phyloP scores from a whole-genome alignment of 1,140 invertebrate genomes.

The Odontomachus brunneus region DNA sequence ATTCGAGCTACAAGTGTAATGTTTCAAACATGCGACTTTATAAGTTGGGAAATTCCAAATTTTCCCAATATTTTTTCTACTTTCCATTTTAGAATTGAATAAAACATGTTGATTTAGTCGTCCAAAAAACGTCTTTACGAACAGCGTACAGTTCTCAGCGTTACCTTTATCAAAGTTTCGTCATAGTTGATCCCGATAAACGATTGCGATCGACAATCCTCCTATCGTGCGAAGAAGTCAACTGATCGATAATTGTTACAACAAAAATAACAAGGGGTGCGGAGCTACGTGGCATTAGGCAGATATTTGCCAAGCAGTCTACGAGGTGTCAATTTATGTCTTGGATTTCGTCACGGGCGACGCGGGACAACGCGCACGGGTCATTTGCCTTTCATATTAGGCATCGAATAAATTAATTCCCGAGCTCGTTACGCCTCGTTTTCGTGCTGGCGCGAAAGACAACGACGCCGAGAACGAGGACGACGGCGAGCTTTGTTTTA shows the following conservation, averaged over 20 bases:
- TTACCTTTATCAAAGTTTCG: no score
- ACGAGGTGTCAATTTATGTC: slow-evolving; percentile 16
- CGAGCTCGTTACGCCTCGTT: slow-evolving; percentile 3
- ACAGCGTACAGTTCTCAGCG: no score
- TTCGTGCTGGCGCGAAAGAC: background rate
- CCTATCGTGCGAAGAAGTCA: no score
- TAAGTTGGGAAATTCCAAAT: no score
- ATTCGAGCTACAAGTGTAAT: no score
- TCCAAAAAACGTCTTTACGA: no score
- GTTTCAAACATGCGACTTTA: no score
- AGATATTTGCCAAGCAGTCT: background rate
- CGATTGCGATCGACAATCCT: no score
- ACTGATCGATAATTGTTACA: background rate
- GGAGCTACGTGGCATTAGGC: background rate
- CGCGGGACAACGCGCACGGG: background rate
- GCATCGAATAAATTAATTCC: slow-evolving; percentile 48
- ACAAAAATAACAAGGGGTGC: background rate
- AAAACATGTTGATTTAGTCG: no score
- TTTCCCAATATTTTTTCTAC: no score
- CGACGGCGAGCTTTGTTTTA: slow-evolving; percentile 8
- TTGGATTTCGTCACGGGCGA: background rate
- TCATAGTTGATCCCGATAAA: no score
- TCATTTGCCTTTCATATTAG: slow-evolving; percentile 43
- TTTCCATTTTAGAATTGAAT: no score
- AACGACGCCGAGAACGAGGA: background rate